phyloP scores from a whole-genome alignment of 2,888 invertebrate genomes.

The Drosophila paramelanica region DNA sequence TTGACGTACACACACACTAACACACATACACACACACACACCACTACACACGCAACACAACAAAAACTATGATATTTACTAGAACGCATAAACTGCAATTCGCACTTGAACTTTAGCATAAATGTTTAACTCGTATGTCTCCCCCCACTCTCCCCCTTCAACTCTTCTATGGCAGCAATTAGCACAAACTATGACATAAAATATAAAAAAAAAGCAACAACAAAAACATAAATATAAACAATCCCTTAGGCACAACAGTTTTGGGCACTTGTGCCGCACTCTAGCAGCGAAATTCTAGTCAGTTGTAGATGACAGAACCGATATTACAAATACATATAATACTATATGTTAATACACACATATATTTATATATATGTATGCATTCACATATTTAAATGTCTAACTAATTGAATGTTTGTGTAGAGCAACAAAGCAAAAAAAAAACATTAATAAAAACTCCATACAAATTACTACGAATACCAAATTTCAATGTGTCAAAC shows the following conservation, averaged over 20 bases:
- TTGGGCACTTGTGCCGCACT: slow-evolving; percentile 6
- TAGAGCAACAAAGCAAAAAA: slow-evolving; percentile 18
- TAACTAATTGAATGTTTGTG: slow-evolving; percentile 64
- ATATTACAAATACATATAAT: slow-evolving; percentile 28
- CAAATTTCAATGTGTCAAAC: slow-evolving; percentile 78
- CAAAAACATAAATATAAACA: slow-evolving; percentile 8
- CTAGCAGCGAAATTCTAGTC: slow-evolving; percentile 50
- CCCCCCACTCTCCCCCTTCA: slow-evolving; percentile 6
- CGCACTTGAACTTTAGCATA: slow-evolving; percentile 61
- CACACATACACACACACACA: slow-evolving; percentile 14
- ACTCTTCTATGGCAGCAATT: slow-evolving; percentile 7
- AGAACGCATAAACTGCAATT: slow-evolving; percentile 66
- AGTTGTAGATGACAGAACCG: slow-evolving; percentile 31
- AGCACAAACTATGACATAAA: slow-evolving; percentile 52
- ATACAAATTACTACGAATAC: slow-evolving; percentile 48
- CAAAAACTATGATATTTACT: slow-evolving; percentile 48
- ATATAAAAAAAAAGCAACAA: neutral
- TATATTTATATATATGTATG: slow-evolving; percentile 15
- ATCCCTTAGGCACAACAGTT: slow-evolving; percentile 17
- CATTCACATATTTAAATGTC: slow-evolving; percentile 63
- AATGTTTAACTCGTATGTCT: slow-evolving; percentile 44
- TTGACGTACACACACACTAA: slow-evolving; percentile 63
- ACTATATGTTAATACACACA: slow-evolving; percentile 18
- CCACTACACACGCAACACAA: slow-evolving; percentile 8
- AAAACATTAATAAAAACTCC: slow-evolving; percentile 16